phyloP scores from a whole-genome alignment of 2,888 invertebrate genomes.

The Drosophila niveifrons region DNA sequence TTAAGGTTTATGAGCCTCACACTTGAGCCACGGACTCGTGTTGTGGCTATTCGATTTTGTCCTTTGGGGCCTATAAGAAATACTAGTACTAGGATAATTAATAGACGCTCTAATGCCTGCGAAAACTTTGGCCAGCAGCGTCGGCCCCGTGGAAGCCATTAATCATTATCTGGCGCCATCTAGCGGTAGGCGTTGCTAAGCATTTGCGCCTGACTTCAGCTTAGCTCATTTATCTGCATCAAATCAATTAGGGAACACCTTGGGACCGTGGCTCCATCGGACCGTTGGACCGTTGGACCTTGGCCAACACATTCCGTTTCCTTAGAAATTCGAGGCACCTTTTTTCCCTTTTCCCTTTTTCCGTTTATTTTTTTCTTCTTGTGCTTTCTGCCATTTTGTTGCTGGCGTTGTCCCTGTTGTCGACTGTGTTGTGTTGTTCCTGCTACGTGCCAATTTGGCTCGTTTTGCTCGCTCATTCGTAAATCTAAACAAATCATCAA shows the following conservation, averaged over 20 bases:
- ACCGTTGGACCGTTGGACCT: conserved; percentile 32
- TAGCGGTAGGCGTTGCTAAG: conserved; percentile 30
- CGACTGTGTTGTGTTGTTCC: conserved; percentile 36
- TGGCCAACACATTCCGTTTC: conserved; percentile 35
- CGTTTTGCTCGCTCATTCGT: conserved; percentile 78
- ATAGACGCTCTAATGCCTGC: conserved; percentile 41
- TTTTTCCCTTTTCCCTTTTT: conserved; percentile 44
- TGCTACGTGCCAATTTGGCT: conserved; percentile 77
- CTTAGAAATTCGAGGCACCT: conserved; percentile 42
- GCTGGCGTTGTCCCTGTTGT: conserved; percentile 29
- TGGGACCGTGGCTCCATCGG: conserved; percentile 27
- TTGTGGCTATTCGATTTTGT: neutral
- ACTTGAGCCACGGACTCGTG: neutral
- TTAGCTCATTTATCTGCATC: conserved; percentile 78
- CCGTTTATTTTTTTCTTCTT: neutral
- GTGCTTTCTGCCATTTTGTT: conserved; percentile 19
- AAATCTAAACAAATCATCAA: conserved; percentile 82
- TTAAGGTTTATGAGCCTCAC: conserved; percentile 12
- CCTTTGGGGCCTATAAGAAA: conserved; percentile 3
- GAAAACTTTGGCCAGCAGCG: conserved; percentile 9
- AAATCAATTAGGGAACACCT: conserved; percentile 77
- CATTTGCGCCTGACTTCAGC: conserved; percentile 40
- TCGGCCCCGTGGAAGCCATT: conserved; percentile 47
- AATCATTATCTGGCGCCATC: conserved; percentile 74
- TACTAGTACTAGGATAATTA: conserved; percentile 20